Evolutionary conservation across 2,888 invertebrate species (phyloP).

Genomic region (Tillus elongatus): DNA sequence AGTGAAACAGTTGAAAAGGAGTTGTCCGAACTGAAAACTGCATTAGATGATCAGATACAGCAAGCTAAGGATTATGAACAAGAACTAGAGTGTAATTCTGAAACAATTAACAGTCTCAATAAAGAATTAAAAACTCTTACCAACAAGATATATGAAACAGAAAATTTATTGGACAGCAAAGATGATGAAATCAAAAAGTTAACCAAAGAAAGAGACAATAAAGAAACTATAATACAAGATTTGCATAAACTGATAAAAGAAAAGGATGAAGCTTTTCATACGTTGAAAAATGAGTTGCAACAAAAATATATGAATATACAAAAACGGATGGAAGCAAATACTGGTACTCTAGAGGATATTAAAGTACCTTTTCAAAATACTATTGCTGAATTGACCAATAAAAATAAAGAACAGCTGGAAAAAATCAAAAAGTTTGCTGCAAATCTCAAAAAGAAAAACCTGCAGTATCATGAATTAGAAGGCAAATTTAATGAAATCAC

Average conservation of each 20-base stretch:
- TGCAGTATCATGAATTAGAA: slow-evolving; percentile 57
- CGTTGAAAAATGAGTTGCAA: slow-evolving; percentile 35
- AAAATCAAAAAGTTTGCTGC: slow-evolving; percentile 72
- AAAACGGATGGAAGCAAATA: slow-evolving; percentile 33
- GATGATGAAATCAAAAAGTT: slow-evolving; percentile 44
- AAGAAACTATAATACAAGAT: slow-evolving; percentile 34
- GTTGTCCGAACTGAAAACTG: slow-evolving; percentile 47
- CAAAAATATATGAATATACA: slow-evolving; percentile 37
- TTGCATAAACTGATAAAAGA: slow-evolving; percentile 40
- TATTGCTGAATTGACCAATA: slow-evolving; percentile 47
- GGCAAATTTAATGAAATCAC: slow-evolving; percentile 33
- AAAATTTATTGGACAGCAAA: slow-evolving; percentile 37
- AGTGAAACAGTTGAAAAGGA: slow-evolving; percentile 46
- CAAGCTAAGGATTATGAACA: slow-evolving; percentile 47
- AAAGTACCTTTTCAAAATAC: slow-evolving; percentile 34
- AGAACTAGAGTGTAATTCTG: slow-evolving; percentile 47
- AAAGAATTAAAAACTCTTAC: slow-evolving; percentile 48
- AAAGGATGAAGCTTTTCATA: slow-evolving; percentile 40
- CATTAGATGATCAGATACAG: slow-evolving; percentile 46
- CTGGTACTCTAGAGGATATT: slow-evolving; percentile 31
- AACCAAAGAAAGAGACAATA: slow-evolving; percentile 38
- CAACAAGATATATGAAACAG: slow-evolving; percentile 41
- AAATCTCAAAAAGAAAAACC: slow-evolving; percentile 63
- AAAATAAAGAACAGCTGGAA: slow-evolving; percentile 61
- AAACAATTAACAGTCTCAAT: slow-evolving; percentile 53